These are phyloP conservation scores for Hermaeophaga mercurialis DNA, from an alignment of 2,888 invertebrate genomes.

Conservation along the genomic window DNA sequence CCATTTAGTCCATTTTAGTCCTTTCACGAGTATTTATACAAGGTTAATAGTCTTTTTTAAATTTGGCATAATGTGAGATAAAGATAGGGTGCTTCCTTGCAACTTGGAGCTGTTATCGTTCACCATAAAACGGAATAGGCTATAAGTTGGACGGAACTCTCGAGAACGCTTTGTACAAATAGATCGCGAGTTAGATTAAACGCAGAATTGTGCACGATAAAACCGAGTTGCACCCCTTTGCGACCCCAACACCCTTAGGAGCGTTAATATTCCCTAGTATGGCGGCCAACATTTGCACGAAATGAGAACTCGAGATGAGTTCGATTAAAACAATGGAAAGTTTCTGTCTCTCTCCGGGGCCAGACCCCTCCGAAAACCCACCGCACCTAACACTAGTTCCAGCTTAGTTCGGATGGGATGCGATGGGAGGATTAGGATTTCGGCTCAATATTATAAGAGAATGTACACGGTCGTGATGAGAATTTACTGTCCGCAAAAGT, in stretches of 20 bases:
- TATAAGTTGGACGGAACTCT: background rate
- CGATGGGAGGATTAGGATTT: conserved; percentile 47
- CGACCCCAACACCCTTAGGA: conserved; percentile 54
- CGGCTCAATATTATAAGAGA: conserved; percentile 46
- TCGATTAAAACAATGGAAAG: conserved; percentile 58
- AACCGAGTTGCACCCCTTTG: conserved; percentile 46
- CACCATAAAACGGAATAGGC: conserved; percentile 19
- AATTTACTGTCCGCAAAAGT: conserved; percentile 25
- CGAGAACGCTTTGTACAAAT: conserved; percentile 53
- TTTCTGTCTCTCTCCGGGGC: conserved; percentile 28
- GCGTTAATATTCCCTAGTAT: conserved; percentile 57
- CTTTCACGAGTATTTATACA: no score
- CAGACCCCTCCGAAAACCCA: conserved; percentile 30
- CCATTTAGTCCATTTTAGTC: no score
- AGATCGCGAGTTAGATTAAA: conserved; percentile 59
- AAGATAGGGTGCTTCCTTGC: no score
- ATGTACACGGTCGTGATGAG: conserved; percentile 35
- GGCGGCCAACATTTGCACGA: conserved; percentile 57
- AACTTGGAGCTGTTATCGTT: no score
- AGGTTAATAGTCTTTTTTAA: no score
- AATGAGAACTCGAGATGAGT: conserved; percentile 59
- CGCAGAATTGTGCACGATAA: conserved; percentile 58
- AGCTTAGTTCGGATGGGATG: conserved; percentile 47
- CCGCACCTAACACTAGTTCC: conserved; percentile 48
- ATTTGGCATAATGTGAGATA: no score